These are phyloP conservation scores for Tachina fera DNA, from an alignment of 2,888 invertebrate species.

Conservation along the genomic window DNA sequence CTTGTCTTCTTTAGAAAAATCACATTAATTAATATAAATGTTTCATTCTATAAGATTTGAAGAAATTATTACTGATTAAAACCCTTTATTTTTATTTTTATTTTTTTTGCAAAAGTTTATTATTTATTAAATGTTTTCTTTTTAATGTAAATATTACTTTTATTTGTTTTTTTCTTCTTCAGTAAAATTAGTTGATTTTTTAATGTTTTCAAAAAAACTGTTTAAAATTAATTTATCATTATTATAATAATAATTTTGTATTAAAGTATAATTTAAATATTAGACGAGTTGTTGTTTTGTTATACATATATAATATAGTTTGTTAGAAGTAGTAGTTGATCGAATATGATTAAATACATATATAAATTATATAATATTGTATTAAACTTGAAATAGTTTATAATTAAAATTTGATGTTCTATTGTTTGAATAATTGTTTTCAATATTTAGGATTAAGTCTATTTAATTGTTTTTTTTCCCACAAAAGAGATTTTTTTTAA, in stretches of 20 bases:
- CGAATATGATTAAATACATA: constrained; percentile 45
- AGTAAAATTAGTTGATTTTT: constrained; percentile 72
- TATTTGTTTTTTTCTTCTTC: constrained; percentile 67
- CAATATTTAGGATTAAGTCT: constrained; percentile 50
- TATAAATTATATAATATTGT: constrained; percentile 46
- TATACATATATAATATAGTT: constrained; percentile 44
- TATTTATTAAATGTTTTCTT: constrained; percentile 73
- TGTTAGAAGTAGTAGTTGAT: constrained; percentile 46
- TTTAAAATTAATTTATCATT: constrained; percentile 75
- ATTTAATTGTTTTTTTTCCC: constrained; percentile 42
- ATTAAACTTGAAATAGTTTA: constrained; percentile 54
- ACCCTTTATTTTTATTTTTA: neutral
- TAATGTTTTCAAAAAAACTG: constrained; percentile 69
- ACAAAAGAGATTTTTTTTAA: constrained; percentile 20
- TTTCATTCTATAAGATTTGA: too few relatives aligned
- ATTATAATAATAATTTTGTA: constrained; percentile 50
- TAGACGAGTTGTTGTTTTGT: constrained; percentile 51
- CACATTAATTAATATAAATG: too few relatives aligned
- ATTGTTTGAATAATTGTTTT: constrained; percentile 33
- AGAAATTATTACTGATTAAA: neutral
- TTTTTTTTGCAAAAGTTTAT: constrained; percentile 71
- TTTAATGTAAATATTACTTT: constrained; percentile 71
- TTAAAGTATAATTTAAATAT: constrained; percentile 65
- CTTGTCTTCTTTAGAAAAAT: too few relatives aligned
- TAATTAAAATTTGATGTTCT: constrained; percentile 43